phyloP scores from a whole-genome alignment of 1,140 invertebrate genomes.

The Temnothorax longispinosus region DNA sequence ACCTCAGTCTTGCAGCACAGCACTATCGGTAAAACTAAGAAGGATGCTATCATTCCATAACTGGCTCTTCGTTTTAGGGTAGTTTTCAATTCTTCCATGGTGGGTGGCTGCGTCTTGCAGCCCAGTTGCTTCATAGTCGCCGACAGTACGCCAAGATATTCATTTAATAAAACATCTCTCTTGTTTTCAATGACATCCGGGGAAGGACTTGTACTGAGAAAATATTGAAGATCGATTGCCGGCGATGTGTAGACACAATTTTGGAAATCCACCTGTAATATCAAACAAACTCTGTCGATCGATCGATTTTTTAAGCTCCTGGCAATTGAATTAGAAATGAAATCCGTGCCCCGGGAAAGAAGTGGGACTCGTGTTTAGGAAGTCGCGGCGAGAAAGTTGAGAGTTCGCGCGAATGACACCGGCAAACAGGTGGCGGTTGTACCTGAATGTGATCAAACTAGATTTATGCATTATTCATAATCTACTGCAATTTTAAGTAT shows the following conservation, averaged over 20 bases:
- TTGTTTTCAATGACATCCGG: constrained; percentile 75
- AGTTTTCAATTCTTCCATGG: constrained; percentile 78
- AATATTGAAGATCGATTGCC: constrained; percentile 86
- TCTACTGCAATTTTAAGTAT: constrained; percentile 41
- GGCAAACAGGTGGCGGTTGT: constrained; percentile 43
- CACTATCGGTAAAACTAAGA: constrained; percentile 75
- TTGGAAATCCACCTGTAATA: constrained; percentile 87
- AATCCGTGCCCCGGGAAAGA: constrained; percentile 35
- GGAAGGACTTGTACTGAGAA: constrained; percentile 83
- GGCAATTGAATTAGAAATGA: constrained; percentile 77
- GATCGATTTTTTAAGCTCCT: constrained; percentile 16
- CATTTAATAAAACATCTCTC: constrained; percentile 80
- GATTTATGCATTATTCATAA: constrained; percentile 78
- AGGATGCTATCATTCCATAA: constrained; percentile 76
- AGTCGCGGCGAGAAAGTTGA: no score
- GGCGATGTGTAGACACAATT: constrained; percentile 83
- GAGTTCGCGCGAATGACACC: no score
- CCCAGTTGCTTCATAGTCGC: constrained; percentile 79
- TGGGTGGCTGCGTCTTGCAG: constrained; percentile 82
- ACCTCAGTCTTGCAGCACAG: constrained; percentile 72
- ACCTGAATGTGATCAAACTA: constrained; percentile 65
- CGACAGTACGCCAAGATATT: constrained; percentile 80
- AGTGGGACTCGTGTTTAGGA: no score
- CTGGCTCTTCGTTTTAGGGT: constrained; percentile 73
- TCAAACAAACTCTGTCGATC: constrained; percentile 45